A percentile compares a stretch with the other conserved stretches of the same genome.
Conservation (phyloP, 2,888 invertebrate species). For the Muschampia plurimacula region DNA sequence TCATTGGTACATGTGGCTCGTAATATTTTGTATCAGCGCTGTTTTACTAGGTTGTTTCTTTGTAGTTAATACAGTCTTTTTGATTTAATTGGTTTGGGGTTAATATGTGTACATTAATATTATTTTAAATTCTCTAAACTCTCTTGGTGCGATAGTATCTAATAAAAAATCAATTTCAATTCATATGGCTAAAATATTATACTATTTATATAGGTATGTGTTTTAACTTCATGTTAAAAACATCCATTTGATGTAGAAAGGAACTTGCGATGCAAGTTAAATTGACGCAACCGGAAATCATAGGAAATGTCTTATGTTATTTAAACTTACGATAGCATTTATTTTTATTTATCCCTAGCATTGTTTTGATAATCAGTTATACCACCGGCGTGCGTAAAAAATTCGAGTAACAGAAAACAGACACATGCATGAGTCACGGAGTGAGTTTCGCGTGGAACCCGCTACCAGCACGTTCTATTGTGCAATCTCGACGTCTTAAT, state of each 20-base stretch:
- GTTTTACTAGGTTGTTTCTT: no score
- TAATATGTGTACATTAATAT: no score
- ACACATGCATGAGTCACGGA: constrained; percentile 48
- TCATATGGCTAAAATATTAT: no score
- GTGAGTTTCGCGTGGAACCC: constrained; percentile 26
- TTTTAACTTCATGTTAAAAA: no score
- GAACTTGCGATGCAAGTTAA: background rate
- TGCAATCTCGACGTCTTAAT: background rate
- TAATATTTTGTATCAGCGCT: background rate
- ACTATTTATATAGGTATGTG: no score
- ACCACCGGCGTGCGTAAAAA: constrained; percentile 33
- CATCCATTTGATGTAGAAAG: no score
- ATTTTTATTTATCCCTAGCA: constrained; percentile 40
- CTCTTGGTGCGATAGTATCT: no score
- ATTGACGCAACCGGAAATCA: background rate
- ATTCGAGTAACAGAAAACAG: constrained; percentile 41
- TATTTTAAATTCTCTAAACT: no score
- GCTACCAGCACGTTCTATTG: constrained; percentile 4
- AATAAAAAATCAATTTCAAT: no score
- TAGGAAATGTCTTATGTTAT: constrained; percentile 11
- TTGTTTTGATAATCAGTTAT: constrained; percentile 42
- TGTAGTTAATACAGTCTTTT: no score
- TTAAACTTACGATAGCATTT: background rate
- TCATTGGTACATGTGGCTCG: background rate
- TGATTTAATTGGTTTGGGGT: no score